Evolutionary conservation across 2,888 invertebrate genomes (phyloP), one percentile per base, ranked within the genome.

Genomic region (Monoplex corrugatus): DNA sequence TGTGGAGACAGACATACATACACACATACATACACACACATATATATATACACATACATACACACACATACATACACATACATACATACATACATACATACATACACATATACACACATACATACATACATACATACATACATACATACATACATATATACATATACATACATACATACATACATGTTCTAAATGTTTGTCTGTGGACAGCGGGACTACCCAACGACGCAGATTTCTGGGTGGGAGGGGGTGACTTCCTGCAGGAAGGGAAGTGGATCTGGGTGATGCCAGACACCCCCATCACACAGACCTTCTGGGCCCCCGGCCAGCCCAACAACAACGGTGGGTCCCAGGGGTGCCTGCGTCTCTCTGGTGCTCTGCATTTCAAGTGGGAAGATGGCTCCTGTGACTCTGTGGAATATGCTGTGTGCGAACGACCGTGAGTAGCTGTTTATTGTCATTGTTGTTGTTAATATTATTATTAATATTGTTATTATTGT

Each of bases 371-470:
- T 16, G 82, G 45, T 32, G 63, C 57, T 32, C 87, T 87, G 23
- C 19, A 68, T 16, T 87, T 50, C 82, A 87, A 87, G 63, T 87
- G 87, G 87, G 87, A 87, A 82, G 78, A 78, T 40, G 87, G 87
- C n/a, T 32, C 16, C 19, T 87, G 87, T 32, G 80, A 63, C 82
- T 87, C 87, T 2, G 82, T 87, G 43, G 87, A 87, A 23, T 87
- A 87, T n/a, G 35, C 87, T 19, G 63, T 87, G n/a, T 87, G 87
- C 63, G 87, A 87, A 63, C 40, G 28, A 13, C 82, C 87, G 87
- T 87, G 35, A 87, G 87, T 87, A 32, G 10, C 23, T 19, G 19
- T 28, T 35, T 75, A 5, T 75, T 35, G 5, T 6, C 5, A 13
- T 38, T 38, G 35, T 75, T 5, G 35, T 6, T 75, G 35, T 35